phyloP scores from a whole-genome alignment of 2,113 vertebrate genomes.

The Paramisgurnus dabryanus region DNA sequence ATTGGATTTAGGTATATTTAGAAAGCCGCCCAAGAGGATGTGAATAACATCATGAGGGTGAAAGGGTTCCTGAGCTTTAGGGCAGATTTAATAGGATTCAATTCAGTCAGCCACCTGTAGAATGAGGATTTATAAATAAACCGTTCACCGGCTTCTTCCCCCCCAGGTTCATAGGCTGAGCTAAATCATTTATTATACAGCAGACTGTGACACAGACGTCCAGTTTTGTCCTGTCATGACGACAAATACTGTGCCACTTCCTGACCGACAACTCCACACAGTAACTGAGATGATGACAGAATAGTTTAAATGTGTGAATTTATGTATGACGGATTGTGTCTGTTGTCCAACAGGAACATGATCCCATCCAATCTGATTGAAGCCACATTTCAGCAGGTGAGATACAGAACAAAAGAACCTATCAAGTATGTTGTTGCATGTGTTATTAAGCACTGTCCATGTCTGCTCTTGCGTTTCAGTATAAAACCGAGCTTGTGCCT shows the following conservation, averaged over 20 bases:
- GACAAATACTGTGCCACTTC: no score
- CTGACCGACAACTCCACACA: no score
- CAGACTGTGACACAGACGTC: no score
- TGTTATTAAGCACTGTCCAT: conserved; percentile 4
- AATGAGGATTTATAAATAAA: conserved; percentile 32
- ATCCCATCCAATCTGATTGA: conserved; percentile 87
- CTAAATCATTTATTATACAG: not conserved
- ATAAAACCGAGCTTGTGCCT: conserved; percentile 80
- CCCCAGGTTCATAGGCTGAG: not conserved
- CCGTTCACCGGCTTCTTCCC: not conserved
- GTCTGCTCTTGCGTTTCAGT: conserved; percentile 66
- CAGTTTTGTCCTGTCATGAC: not conserved
- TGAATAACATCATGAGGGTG: conserved; percentile 52
- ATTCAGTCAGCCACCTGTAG: not conserved
- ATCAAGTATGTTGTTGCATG: not conserved
- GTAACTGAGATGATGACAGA: not conserved
- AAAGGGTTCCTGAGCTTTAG: conserved; percentile 45
- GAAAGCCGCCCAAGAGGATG: conserved; percentile 62
- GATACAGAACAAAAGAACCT: not conserved
- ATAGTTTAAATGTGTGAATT: not conserved
- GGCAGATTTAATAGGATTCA: conserved; percentile 45
- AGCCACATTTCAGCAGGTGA: conserved; percentile 87
- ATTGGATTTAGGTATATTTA: conserved; percentile 67
- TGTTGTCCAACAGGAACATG: conserved; percentile 81
- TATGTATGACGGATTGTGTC: not conserved